A percentile compares a stretch with the other conserved stretches of the same genome.
These are phyloP conservation scores for Aporrectodea caliginosa DNA, from an alignment of 1,140 invertebrate genomes.

Conservation along the genomic window DNA sequence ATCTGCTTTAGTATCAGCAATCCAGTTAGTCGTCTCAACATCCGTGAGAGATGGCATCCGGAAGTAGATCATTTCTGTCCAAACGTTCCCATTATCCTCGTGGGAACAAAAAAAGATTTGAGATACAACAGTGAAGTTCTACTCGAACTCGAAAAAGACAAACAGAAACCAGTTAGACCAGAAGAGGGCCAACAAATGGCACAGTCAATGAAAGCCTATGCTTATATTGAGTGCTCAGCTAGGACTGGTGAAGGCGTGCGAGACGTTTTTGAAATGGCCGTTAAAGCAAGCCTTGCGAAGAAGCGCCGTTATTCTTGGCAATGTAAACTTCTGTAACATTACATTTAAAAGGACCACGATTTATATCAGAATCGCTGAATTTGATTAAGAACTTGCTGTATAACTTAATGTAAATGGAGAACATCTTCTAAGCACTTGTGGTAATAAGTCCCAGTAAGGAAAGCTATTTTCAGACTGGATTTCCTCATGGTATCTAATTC, in stretches of 20 bases:
- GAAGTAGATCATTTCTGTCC: slow-evolving; percentile 8
- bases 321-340: too few species aligned
- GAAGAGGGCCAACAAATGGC: slow-evolving; percentile 13
- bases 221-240: slow-evolving; percentile 19
- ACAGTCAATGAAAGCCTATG: neutral
- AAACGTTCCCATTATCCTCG: neutral
- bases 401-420: too few species aligned
- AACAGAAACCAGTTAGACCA: neutral
- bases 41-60: neutral
- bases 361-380: too few species aligned
- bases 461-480: too few species aligned
- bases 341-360: too few species aligned
- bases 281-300: neutral
- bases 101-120: neutral
- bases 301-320: too few species aligned
- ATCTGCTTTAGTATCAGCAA: slow-evolving; percentile 8
- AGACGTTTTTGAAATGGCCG: neutral
- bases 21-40: neutral
- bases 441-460: too few species aligned
- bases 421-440: too few species aligned
- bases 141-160: too few species aligned
- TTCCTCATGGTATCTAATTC: too few species aligned
- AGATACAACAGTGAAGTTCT: slow-evolving; percentile 83
- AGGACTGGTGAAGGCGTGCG: neutral
- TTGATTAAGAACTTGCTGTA: too few species aligned